These are phyloP conservation scores for Bostrychus sinensis DNA, from an alignment of 2,113 vertebrate species.

Conservation along the genomic window DNA sequence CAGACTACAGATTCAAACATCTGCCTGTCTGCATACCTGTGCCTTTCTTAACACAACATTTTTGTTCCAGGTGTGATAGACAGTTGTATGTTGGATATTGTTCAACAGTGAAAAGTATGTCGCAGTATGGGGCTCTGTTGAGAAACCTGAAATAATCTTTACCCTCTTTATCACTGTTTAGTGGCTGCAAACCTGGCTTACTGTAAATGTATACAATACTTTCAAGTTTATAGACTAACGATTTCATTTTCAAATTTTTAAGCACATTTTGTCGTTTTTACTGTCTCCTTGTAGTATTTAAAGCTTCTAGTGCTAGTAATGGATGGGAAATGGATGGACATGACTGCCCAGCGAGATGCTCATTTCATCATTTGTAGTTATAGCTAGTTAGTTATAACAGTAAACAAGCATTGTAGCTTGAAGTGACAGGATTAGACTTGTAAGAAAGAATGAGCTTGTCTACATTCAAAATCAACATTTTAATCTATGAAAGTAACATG, in stretches of 20 bases:
- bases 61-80: not conserved
- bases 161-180: conserved; percentile 45
- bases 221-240: too few relatives aligned
- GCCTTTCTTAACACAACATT: conserved; percentile 1
- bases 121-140: not conserved
- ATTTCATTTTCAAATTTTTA: too few relatives aligned
- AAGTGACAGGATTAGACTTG: conserved; percentile 42
- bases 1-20: not conserved
- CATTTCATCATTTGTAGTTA: too few relatives aligned
- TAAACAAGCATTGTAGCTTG: conserved; percentile 4
- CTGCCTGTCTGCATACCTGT: not conserved
- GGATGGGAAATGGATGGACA: not conserved
- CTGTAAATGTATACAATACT: not conserved
- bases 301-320: too few relatives aligned
- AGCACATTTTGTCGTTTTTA: too few relatives aligned
- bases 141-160: conserved; percentile 10
- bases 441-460: conserved; percentile 48
- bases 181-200: conserved; percentile 34
- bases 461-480: conserved; percentile 33
- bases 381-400: too few relatives aligned
- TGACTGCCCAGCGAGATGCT: conserved; percentile 45
- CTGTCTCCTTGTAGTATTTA: too few relatives aligned
- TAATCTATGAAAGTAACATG: conserved; percentile 40
- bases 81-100: not conserved
- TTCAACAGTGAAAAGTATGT: not conserved